These are phyloP conservation scores for Nipponacmea schrenckii DNA, from an alignment of 2,888 invertebrate genomes.

Conservation along the genomic window DNA sequence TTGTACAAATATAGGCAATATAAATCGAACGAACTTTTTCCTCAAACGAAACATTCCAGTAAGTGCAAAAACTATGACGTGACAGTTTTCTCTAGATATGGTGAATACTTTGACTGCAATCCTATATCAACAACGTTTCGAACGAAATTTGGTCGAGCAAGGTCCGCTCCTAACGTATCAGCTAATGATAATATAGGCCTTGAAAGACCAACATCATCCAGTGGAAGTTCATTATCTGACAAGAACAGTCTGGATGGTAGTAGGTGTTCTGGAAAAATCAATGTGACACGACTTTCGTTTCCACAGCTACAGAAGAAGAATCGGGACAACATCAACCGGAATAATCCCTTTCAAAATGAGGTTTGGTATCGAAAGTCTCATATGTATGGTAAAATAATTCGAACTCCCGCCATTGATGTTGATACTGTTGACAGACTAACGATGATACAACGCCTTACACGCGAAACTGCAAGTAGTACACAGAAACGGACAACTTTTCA, in stretches of 20 bases:
- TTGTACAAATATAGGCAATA: not conserved
- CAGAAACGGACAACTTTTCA: not conserved
- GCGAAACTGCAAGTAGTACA: not conserved
- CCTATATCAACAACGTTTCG: not conserved
- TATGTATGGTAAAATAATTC: not conserved
- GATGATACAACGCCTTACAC: not conserved
- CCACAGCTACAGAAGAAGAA: not conserved
- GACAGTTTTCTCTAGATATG: not conserved
- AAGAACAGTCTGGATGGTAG: not conserved
- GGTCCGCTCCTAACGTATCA: not conserved
- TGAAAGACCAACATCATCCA: not conserved
- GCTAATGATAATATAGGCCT: not conserved
- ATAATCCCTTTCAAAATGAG: not conserved
- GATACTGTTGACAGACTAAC: not conserved
- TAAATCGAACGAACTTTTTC: not conserved
- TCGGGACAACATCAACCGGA: not conserved
- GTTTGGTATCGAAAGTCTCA: not conserved
- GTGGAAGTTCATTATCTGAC: not conserved
- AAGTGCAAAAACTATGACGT: not conserved
- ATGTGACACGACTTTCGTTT: not conserved
- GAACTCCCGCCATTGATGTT: not conserved
- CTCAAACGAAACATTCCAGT: not conserved
- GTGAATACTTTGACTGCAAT: not conserved
- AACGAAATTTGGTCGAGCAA: not conserved
- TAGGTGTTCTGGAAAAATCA: not conserved